Percentiles rank a stretch among this genome's conserved stretches.
These are phyloP conservation scores for Neria commutata DNA, from an alignment of 2,888 invertebrate genomes.

Conservation along the genomic window DNA sequence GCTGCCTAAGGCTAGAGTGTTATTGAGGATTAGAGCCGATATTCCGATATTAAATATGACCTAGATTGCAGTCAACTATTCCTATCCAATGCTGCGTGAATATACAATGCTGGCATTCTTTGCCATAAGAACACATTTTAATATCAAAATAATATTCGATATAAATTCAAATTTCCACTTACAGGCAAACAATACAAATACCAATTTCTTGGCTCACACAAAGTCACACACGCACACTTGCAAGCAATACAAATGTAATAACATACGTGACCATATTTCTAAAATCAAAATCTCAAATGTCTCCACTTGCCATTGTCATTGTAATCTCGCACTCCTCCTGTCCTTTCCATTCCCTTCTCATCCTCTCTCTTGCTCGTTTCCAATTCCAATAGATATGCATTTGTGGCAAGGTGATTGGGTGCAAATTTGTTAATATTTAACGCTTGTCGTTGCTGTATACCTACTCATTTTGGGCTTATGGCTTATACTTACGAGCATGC, in stretches of 20 bases:
- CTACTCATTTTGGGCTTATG: constrained; percentile 32
- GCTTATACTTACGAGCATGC: background rate
- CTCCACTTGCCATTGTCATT: no score
- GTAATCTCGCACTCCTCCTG: no score
- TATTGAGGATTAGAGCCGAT: no score
- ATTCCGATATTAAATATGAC: no score
- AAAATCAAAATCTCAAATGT: background rate
- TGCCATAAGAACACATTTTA: background rate
- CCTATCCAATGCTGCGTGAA: no score
- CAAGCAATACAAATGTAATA: constrained; percentile 36
- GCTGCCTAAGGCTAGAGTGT: no score
- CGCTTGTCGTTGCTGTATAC: constrained; percentile 31
- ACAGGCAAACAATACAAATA: constrained; percentile 44
- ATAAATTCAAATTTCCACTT: constrained; percentile 48
- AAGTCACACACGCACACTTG: background rate
- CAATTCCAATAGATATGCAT: no score
- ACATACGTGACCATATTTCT: constrained; percentile 46
- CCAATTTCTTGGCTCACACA: constrained; percentile 41
- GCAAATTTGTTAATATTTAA: constrained; percentile 44
- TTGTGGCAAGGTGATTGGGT: background rate
- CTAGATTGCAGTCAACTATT: no score
- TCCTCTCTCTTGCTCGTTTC: no score
- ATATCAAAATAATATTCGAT: constrained; percentile 36
- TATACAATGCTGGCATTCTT: no score
- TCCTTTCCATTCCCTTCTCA: no score